Base-by-base conservation (phyloP, 37 sponge, comb jelly and placozoan genomes). In the Sycon ciliatum region DNA sequence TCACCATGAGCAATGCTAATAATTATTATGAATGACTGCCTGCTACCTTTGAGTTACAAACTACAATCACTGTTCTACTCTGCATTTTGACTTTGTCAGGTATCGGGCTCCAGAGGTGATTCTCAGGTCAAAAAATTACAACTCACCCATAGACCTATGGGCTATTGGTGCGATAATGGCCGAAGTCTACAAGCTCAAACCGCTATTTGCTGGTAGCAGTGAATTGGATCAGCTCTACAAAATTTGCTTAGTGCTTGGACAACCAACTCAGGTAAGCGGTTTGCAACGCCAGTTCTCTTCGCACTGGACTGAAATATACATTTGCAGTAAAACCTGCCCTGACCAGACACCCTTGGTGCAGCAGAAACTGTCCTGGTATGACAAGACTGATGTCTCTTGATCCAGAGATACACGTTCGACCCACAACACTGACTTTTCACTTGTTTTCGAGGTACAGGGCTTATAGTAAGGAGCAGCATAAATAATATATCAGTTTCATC, bases 141-240 rank as follows among this genome's bases (percentile, higher is more conserved):
- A 83, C 76, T 82, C 84, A n/a, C 98, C 98, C 31, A 85, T 95
- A 24, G 98, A 95, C 70, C 52, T 95, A 38, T 95, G 98, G 98
- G 98, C 98, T 3, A 72, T 92, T 39, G 92, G 92, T 1, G 85
- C 86, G 56, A 95, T 95, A 36, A 87, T 92, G 80, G 86, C 84
- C 13, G 98, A 95, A 79, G 53, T 88, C 36, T 95, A 95, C 73
- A 80, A 92, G 18, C 81, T 91, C 67, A 65, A 89, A 54, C 98
- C 98, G 0, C 84, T 95, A 33, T 95, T 91, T 67, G 93, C 98
- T 39, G 98, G 98, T 20, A 67, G 75, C 57, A 84, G 85, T 56
- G 89, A 91, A 57, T 82, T 95, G 5, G 98, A 95, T 52, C 79
- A 92, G 39, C 72, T 95, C 13, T 91, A 85, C 73, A 95, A 85